These are phyloP conservation scores for Drosophila nikananu DNA, from an alignment of 1,140 invertebrate species.

Conservation along the genomic window DNA sequence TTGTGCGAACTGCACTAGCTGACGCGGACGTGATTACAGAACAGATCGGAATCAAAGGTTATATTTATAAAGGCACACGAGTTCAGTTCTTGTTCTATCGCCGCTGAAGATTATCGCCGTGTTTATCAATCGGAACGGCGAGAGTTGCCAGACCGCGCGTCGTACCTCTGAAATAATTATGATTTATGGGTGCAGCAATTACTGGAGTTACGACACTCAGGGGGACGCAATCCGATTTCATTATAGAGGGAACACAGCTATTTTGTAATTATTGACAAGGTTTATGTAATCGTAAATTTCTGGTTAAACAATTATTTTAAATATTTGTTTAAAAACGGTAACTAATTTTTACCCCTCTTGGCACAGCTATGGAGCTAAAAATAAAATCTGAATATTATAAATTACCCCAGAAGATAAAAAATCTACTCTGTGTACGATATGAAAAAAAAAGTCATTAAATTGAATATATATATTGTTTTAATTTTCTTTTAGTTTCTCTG, in stretches of 20 bases:
- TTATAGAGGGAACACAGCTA: background rate
- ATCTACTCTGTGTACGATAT: no score
- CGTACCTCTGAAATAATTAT: background rate
- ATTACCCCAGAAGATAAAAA: background rate
- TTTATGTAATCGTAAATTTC: background rate
- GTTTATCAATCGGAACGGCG: slow-evolving; percentile 28
- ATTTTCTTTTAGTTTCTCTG: background rate
- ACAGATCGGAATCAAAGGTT: slow-evolving; percentile 42
- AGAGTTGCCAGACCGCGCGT: slow-evolving; percentile 3
- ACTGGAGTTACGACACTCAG: background rate
- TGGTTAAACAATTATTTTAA: background rate
- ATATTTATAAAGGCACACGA: slow-evolving; percentile 43
- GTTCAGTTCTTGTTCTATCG: slow-evolving; percentile 41
- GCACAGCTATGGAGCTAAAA: background rate
- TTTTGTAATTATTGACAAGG: slow-evolving; percentile 7
- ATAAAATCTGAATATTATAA: background rate
- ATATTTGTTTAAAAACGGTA: background rate
- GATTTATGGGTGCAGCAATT: slow-evolving; percentile 11
- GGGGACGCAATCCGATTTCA: background rate
- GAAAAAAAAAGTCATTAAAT: no score
- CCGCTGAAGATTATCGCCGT: slow-evolving; percentile 34
- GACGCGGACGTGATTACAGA: slow-evolving; percentile 39
- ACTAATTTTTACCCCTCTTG: background rate
- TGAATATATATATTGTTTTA: background rate
- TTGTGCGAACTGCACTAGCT: slow-evolving; percentile 1